A percentile compares a stretch with the other conserved stretches of the same genome.
Conservation (phyloP, 1,140 invertebrate genomes). For the Luehdorfia chinensis region DNA sequence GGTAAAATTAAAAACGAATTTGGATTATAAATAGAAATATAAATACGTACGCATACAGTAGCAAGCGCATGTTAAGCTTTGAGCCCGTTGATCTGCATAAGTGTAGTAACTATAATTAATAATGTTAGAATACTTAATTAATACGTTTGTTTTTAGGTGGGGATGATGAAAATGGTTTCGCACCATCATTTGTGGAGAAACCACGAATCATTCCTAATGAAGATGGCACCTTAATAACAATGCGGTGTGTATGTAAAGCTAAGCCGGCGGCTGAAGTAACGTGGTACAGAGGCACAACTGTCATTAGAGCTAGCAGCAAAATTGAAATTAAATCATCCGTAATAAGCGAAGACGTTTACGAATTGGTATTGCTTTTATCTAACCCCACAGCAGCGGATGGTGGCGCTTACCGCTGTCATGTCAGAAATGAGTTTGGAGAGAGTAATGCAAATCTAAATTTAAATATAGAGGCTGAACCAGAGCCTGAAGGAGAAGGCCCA, state of each 20-base stretch:
- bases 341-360: constrained; percentile 91
- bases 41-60: constrained; percentile 72
- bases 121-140: constrained; percentile 14
- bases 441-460: constrained; percentile 98
- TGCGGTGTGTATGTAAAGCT: constrained; percentile 96
- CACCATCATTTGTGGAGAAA: constrained; percentile 97
- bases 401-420: constrained; percentile 97
- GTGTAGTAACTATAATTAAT: constrained; percentile 17
- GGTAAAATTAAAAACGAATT: constrained; percentile 80
- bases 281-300: constrained; percentile 92
- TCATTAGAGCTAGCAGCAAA: constrained; percentile 91
- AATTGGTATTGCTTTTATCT: constrained; percentile 87
- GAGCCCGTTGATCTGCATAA: constrained; percentile 60
- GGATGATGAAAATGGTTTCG: constrained; percentile 92
- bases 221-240: constrained; percentile 94
- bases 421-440: constrained; percentile 97
- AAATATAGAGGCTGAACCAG: constrained; percentile 97
- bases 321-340: constrained; percentile 87
- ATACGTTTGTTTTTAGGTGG: constrained; percentile 81
- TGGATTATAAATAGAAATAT: constrained; percentile 22
- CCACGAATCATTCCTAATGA: constrained; percentile 98
- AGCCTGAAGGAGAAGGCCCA: constrained; percentile 95
- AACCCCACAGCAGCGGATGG: constrained; percentile 96
- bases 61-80: constrained; percentile 59
- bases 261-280: constrained; percentile 93